Percentiles rank a stretch among this genome's conserved stretches.
phyloP scores from a whole-genome alignment of 2,113 vertebrate genomes.

The Bubo bubo region DNA sequence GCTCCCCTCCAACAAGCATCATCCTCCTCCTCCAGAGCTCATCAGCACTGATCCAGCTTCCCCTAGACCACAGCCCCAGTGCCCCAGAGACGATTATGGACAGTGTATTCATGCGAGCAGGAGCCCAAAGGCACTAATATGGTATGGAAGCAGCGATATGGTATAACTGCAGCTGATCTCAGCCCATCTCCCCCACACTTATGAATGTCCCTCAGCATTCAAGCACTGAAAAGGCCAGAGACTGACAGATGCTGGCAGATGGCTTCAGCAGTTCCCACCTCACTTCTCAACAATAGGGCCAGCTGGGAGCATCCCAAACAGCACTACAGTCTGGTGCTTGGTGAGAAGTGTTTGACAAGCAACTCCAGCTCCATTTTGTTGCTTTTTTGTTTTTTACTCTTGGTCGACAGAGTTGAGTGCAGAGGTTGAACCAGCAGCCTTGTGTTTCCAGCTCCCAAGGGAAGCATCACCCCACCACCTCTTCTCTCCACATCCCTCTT shows the following conservation, averaged over 20 bases:
- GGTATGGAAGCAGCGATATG: rapidly evolving
- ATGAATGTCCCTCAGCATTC: rapidly evolving
- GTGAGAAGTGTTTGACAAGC: background rate
- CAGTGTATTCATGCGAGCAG: rapidly evolving
- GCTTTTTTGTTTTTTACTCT: background rate
- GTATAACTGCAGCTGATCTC: background rate
- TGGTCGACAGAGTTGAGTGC: background rate
- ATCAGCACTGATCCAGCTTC: background rate
- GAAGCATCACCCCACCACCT: background rate
- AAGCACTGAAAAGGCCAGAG: background rate
- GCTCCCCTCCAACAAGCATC: background rate
- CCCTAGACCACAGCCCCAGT: background rate
- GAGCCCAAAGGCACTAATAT: background rate
- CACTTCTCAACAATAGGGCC: rapidly evolving
- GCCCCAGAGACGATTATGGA: rapidly evolving
- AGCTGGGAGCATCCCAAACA: background rate
- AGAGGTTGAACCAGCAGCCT: background rate
- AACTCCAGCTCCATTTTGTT: background rate
- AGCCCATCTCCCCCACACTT: rapidly evolving
- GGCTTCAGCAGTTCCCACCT: background rate
- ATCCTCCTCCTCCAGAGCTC: background rate
- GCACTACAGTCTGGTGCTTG: background rate
- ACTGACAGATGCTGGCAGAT: background rate
- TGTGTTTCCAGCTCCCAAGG: background rate
- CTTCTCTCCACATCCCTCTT: background rate